These are phyloP conservation scores for Nebria salina DNA, from an alignment of 2,888 invertebrate species.

Conservation along the genomic window DNA sequence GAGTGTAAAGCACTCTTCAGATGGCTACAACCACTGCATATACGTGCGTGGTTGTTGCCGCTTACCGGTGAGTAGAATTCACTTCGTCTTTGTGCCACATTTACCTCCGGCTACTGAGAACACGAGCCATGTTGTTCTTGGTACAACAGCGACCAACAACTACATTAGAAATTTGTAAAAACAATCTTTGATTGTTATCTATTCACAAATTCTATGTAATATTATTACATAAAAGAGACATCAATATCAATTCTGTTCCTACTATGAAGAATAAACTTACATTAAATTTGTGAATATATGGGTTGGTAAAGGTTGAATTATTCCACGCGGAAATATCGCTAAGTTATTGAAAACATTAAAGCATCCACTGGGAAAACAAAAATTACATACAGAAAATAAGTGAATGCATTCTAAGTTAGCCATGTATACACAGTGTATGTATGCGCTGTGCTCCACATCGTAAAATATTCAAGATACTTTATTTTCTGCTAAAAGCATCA, in stretches of 20 bases:
- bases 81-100: background rate
- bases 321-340: constrained; percentile 27
- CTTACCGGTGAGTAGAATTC: background rate
- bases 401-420: background rate
- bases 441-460: constrained; percentile 2
- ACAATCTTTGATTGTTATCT: too few species aligned
- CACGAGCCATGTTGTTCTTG: background rate
- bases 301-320: background rate
- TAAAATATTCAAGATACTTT: constrained; percentile 41
- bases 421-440: background rate
- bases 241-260: background rate
- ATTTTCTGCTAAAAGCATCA: constrained; percentile 43
- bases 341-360: constrained; percentile 45
- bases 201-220: too few species aligned
- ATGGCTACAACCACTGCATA: background rate
- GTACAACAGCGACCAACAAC: background rate
- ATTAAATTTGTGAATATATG: background rate
- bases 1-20: background rate
- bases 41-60: background rate
- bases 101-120: background rate
- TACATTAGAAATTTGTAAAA: background rate
- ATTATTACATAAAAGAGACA: background rate
- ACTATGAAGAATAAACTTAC: background rate
- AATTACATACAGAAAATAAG: constrained; percentile 24
- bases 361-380: constrained; percentile 39